Conservation (phyloP, 2,888 invertebrate species). For the Eudemis profundana region DNA sequence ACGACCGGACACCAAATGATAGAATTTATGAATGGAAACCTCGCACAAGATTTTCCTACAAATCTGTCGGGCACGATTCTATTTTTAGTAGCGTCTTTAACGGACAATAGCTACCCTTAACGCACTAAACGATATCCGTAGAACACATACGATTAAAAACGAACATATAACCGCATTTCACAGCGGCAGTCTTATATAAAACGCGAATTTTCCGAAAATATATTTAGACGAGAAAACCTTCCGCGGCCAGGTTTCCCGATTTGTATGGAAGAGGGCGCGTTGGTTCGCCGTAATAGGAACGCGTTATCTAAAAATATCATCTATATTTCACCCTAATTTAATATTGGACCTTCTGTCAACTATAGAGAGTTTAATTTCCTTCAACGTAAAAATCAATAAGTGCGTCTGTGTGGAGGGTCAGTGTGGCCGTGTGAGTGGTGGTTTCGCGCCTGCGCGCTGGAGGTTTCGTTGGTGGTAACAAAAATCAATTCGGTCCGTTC, state of each 20-base stretch:
- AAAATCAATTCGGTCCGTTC: constrained; percentile 80
- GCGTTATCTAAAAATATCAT: constrained; percentile 82
- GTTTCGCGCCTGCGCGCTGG: constrained; percentile 74
- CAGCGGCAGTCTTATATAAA: constrained; percentile 60
- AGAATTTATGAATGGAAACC: constrained; percentile 78
- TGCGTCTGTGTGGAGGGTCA: constrained; percentile 59
- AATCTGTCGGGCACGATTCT: constrained; percentile 66
- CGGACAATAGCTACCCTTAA: constrained; percentile 47
- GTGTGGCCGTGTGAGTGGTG: constrained; percentile 64
- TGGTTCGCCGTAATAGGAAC: constrained; percentile 70
- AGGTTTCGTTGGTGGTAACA: constrained; percentile 63
- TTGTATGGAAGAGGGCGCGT: constrained; percentile 83
- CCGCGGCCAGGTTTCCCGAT: constrained; percentile 73
- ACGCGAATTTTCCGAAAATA: constrained; percentile 72
- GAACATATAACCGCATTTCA: constrained; percentile 53
- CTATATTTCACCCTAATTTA: constrained; percentile 32
- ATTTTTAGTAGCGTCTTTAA: constrained; percentile 68
- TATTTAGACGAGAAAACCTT: constrained; percentile 75
- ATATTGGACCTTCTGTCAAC: constrained; percentile 48
- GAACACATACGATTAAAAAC: constrained; percentile 56
- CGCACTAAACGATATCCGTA: constrained; percentile 47
- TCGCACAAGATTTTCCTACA: constrained; percentile 65
- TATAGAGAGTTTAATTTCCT: constrained; percentile 49
- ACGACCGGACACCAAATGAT: constrained; percentile 74
- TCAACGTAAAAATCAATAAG: constrained; percentile 45